Conservation (phyloP, 1,140 invertebrate genomes). For the Conus betulinus region DNA sequence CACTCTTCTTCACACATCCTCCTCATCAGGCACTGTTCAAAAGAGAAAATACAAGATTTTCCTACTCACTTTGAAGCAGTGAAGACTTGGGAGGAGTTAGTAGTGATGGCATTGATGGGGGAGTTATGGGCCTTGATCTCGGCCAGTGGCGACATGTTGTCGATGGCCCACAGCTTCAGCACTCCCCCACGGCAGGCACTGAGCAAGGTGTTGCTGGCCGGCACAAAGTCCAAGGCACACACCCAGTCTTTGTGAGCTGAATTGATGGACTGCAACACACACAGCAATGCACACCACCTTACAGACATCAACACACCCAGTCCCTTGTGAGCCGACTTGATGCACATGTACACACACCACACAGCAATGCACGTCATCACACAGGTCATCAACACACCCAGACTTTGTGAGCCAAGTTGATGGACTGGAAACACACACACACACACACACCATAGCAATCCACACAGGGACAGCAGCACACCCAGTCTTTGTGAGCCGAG, state of each 20-base stretch:
- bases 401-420: too few relatives aligned
- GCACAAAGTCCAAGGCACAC: constrained; percentile 84
- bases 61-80: constrained; percentile 82
- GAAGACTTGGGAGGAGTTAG: constrained; percentile 85
- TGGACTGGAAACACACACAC: too few relatives aligned
- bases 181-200: constrained; percentile 87
- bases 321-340: constrained; percentile 83
- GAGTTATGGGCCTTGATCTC: constrained; percentile 85
- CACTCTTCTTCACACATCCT: background rate
- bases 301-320: too few relatives aligned
- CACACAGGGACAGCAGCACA: too few relatives aligned
- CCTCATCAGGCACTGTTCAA: background rate
- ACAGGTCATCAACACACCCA: too few relatives aligned
- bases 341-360: too few relatives aligned
- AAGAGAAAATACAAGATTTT: background rate
- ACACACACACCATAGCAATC: too few relatives aligned
- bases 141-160: constrained; percentile 81
- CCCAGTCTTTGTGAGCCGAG: too few relatives aligned
- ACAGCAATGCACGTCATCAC: too few relatives aligned
- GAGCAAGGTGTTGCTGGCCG: constrained; percentile 79
- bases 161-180: constrained; percentile 84
- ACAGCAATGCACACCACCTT: too few relatives aligned
- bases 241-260: constrained; percentile 95
- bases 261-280: constrained; percentile 82
- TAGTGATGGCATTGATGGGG: constrained; percentile 86